Base-by-base conservation (phyloP, 2,888 invertebrate species). In the Eristalis pertinax region DNA sequence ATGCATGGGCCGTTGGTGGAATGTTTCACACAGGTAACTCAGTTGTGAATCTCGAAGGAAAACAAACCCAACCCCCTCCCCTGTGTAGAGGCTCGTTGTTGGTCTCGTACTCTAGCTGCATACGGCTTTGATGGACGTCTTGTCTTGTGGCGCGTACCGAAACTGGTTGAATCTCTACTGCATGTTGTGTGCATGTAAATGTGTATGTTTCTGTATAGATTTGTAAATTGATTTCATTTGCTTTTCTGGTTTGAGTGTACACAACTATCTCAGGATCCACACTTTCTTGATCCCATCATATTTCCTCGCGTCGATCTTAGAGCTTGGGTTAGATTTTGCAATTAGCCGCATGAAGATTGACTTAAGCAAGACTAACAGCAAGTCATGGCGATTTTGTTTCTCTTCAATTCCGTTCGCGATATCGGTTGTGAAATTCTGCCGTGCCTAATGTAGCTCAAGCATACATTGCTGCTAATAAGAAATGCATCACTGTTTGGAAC, bases 201-300 rank as follows among this genome's bases (percentile, higher is more conserved):
- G 2, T 29, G 11, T 72, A 8, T 58, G n/a, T 62, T 50, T 50
- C 4, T 19, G 62, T 41, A 76, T 69, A 69, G 64, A 38, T 62
- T 82, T 82, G 56, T 74, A 77, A 62, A 85, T 82, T 85, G 81
- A 77, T 86, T 82, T 86, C 65, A 62, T 80, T n/a, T 50, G 24
- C 60, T 38, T 75, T 60, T 70, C 76, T 77, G 68, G n/a, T 73
- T 81, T 62, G 68, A 77, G 22, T n/a, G n/a, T n/a, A n/a, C 4
- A 69, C 8, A 50, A 70, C 50, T 73, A 77, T 73, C 60, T 80
- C 32, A 69, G 65, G 79, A 80, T 80, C 67, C 62, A 77, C 64
- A 76, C 62, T 80, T 75, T 80, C 60, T 69, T 73, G 63, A 58
- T 85, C 73, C 35, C 56, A 64, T 72, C 72, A 67, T 70, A 56